Evolutionary conservation across 2,113 vertebrate genomes (phyloP), one percentile per base, ranked within the genome.

Genomic region (Atractosteus spatula): DNA sequence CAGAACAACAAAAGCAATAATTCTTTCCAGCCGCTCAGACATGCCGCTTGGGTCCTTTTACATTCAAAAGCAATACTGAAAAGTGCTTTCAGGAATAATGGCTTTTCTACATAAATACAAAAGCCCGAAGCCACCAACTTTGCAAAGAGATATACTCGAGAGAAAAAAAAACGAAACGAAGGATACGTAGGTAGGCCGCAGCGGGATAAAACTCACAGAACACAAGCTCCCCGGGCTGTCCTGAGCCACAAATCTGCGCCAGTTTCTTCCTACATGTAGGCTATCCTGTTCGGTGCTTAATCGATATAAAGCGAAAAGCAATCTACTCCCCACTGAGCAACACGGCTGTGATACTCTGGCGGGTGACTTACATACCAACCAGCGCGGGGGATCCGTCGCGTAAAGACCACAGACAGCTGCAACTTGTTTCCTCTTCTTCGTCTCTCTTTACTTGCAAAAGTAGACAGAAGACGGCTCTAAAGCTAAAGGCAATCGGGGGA

Each of bases 291-390:
- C 16, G 55, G 42, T 70, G 41, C 65, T 63, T 72, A 62, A 41
- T 56, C 29, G 57, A 68, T 71, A 69, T 29, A 44, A 80, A 73
- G 64, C 64, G 71, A 67, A 73, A 73, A 77, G 43, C 62, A 51
- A 69, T 72, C 41, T 64, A 72, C 66, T 70, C 68, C 65, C 45
- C 41, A n/a, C 3, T 29, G 65, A 69, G 7, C 0, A 4, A 55
- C 13, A 41, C 6, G 64, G 44, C 72, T 78, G 80, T 82, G 82
- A 80, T 66, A 73, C 67, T 3, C 11, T 14, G 51, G 8, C 51
- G 16, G 10, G 43, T 44, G 17, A 29, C 41, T 67, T 59, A 64
- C 55, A 67, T 67, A 67, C 55, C 41, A 73, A 72, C 59, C 45
- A 44, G 54, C 64, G 10, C 13, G 54, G 17, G 57, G 51, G 29